Evolutionary conservation across 2,797 vertebrate species (phyloP).

Genomic region (Acropternis orthonyx): DNA sequence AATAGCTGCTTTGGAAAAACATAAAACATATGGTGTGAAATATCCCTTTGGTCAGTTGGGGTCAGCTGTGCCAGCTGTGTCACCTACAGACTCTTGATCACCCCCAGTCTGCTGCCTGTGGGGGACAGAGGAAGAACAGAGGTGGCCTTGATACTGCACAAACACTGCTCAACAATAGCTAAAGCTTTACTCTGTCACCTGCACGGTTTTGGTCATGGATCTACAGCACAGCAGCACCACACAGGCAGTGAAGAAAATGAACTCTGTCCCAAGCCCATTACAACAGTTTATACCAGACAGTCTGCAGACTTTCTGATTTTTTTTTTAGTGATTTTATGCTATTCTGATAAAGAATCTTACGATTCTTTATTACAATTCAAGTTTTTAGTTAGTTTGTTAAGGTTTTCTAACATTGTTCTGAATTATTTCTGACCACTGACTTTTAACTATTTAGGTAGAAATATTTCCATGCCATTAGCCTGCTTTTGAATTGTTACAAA

Average conservation of each 20-base stretch:
- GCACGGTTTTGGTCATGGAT: rapidly evolving
- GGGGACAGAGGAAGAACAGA: not conserved
- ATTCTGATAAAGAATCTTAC: not conserved
- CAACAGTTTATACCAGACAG: not conserved
- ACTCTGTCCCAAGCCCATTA: not conserved
- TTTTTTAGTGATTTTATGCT: not conserved
- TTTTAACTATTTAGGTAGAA: not conserved
- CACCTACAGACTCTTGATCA: not conserved
- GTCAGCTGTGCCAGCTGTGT: not conserved
- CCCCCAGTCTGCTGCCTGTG: rapidly evolving
- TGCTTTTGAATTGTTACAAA: not conserved
- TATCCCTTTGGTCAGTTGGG: not conserved
- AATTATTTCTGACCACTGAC: not conserved
- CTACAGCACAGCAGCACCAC: rapidly evolving
- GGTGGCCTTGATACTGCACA: not conserved
- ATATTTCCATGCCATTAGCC: not conserved
- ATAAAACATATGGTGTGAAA: not conserved
- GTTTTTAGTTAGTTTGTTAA: not conserved
- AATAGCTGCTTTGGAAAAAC: not conserved
- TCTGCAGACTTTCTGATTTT: not conserved
- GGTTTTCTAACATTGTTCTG: not conserved
- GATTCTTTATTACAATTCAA: not conserved
- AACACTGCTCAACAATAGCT: not conserved
- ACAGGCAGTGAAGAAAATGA: rapidly evolving
- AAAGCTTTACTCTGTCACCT: not conserved